These are phyloP conservation scores for Natator depressus DNA, from an alignment of 2,113 vertebrate genomes.

Conservation along the genomic window DNA sequence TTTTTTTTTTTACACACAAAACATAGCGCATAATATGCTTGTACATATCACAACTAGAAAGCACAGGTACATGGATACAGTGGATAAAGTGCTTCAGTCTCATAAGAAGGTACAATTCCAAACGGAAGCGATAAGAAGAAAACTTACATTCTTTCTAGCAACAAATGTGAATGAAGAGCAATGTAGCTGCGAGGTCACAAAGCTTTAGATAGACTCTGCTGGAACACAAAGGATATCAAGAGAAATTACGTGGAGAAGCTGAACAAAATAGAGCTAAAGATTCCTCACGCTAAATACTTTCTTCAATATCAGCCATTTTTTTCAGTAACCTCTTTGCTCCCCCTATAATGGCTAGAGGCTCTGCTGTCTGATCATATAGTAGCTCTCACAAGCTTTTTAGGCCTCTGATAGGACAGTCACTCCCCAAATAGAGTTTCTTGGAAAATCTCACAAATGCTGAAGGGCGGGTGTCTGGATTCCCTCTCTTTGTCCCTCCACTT, in stretches of 20 bases:
- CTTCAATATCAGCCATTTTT: background rate
- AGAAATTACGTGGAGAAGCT: background rate
- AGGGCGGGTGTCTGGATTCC: background rate
- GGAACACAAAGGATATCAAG: background rate
- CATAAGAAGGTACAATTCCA: background rate
- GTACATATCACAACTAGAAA: rapidly evolving
- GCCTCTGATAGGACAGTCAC: background rate
- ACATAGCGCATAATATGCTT: background rate
- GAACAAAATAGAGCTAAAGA: background rate
- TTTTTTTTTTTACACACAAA: no score
- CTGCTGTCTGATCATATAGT: background rate
- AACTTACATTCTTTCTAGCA: slow-evolving; percentile 76
- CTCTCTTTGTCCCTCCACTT: background rate
- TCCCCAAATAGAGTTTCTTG: background rate
- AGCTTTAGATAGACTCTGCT: background rate
- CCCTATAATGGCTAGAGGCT: background rate
- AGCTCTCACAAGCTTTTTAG: background rate
- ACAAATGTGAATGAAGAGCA: background rate
- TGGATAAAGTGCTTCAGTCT: background rate
- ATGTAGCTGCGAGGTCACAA: background rate
- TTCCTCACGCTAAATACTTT: background rate
- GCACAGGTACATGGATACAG: background rate
- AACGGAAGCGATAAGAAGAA: background rate
- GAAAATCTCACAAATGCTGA: background rate
- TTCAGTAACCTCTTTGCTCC: background rate